phyloP scores from a whole-genome alignment of 2,888 invertebrate genomes.

The Parnassius glacialis region DNA sequence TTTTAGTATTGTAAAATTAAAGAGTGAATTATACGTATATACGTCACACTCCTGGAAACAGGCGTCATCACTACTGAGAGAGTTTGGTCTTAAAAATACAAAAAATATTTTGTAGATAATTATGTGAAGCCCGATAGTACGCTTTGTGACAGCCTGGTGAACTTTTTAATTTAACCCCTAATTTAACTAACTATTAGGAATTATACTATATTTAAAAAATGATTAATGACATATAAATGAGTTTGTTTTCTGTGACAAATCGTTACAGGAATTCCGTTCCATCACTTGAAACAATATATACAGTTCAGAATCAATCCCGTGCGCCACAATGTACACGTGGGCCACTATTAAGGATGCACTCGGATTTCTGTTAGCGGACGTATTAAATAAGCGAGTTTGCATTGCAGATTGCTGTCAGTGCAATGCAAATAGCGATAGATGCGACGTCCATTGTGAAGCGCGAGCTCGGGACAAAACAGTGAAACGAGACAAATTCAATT shows the following conservation, averaged over 20 bases:
- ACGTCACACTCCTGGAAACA: too few relatives aligned
- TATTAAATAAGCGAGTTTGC: conserved; percentile 64
- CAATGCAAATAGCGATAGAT: conserved; percentile 67
- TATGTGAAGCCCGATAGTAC: too few relatives aligned
- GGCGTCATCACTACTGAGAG: too few relatives aligned
- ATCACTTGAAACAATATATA: conserved; percentile 15
- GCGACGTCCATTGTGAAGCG: conserved; percentile 48
- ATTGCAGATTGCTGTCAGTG: conserved; percentile 69
- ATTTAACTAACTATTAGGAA: too few relatives aligned
- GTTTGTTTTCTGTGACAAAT: background rate
- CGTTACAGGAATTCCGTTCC: conserved; percentile 14
- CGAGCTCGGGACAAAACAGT: conserved; percentile 31
- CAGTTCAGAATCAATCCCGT: conserved; percentile 20
- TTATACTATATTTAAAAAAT: too few relatives aligned
- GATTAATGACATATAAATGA: too few relatives aligned
- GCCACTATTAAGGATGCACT: conserved; percentile 34
- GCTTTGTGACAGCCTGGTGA: too few relatives aligned
- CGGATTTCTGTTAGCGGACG: conserved; percentile 40
- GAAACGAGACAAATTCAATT: conserved; percentile 15
- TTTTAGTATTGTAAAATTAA: too few relatives aligned
- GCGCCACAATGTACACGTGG: conserved; percentile 13
- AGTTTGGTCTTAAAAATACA: too few relatives aligned
- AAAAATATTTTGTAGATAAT: too few relatives aligned
- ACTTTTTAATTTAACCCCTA: too few relatives aligned
- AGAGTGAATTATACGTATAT: too few relatives aligned